Evolutionary conservation across 2,797 vertebrate species (phyloP), one percentile per base, ranked within the genome.

Genomic region (Parotocinclus haroldoi): DNA sequence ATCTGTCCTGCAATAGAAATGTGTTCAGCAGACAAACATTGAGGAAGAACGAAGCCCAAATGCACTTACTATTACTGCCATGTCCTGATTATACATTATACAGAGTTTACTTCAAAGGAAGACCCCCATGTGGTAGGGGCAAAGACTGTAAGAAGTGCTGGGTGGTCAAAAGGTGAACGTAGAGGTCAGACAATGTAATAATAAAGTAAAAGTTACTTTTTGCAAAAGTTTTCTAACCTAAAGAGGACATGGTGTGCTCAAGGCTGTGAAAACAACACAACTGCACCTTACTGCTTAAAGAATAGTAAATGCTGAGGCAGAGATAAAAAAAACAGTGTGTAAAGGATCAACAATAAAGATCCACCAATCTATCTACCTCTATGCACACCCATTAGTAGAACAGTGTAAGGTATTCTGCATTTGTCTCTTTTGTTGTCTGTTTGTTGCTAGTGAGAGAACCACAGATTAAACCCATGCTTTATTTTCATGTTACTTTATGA

Each of bases 91-190:
- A 58, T 58, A 66, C 62, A 68, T 69, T 66, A 70, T 45, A 52
- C 52, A 58, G 73, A 61, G 42, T 76, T 67, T 54, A 46, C 69
- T 66, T 75, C 58, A 68, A 69, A 76, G 58, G 58, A 58, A 17
- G 38, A 36, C 59, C 54, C 62, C 57, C 58, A 48, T 56, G 63
- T 13, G 63, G 71, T 51, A 40, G 56, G 27, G 58, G 36, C 44
- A 57, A 70, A 57, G 63, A 70, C 59, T 68, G 72, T 60, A 68
- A 45, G 66, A 62, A 76, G 63, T 40, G 52, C 51, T 10, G 44
- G 61, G 62, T 56, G 60, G 64, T 71, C 68, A 60, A 69, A 75
- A 77, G 73, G 68, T 77, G 54, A 77, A 63, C 51, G 42, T 57
- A 53, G 39, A 68, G 75, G 64, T 73, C 78, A 75, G 60, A 54